A percentile compares a stretch with the other conserved stretches of the same genome.
phyloP scores from a whole-genome alignment of 2,888 invertebrate species.

The Strigamia transsilvanica region DNA sequence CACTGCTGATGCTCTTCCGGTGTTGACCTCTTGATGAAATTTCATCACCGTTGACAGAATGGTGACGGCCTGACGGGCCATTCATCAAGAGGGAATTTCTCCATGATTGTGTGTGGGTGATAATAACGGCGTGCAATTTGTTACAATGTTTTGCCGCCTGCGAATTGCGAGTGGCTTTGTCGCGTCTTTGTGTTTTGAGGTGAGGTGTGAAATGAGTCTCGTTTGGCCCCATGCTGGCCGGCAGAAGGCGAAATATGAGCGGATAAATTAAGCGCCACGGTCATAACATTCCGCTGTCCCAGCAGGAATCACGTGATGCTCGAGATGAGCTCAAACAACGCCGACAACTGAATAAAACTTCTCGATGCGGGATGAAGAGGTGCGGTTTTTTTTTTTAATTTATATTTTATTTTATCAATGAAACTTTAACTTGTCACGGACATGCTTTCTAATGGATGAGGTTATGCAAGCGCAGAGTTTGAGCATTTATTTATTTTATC shows the following conservation, averaged over 20 bases:
- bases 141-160: slow-evolving; percentile 27
- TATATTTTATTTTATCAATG: background rate
- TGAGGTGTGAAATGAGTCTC: slow-evolving; percentile 32
- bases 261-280: slow-evolving; percentile 31
- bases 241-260: slow-evolving; percentile 35
- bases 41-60: background rate
- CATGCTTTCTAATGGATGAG: no score
- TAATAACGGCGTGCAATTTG: background rate
- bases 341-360: slow-evolving; percentile 4
- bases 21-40: background rate
- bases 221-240: slow-evolving; percentile 18
- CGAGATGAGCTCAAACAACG: slow-evolving; percentile 7
- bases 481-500: no score
- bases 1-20: slow-evolving; percentile 2
- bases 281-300: slow-evolving; percentile 35
- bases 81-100: background rate
- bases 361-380: background rate
- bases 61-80: background rate
- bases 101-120: background rate
- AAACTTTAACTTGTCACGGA: background rate
- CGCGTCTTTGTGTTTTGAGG: slow-evolving; percentile 13
- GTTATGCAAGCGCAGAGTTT: no score
- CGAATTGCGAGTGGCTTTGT: slow-evolving; percentile 10
- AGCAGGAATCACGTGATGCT: slow-evolving; percentile 30
- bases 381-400: background rate